These are phyloP conservation scores for Perithous albicinctus DNA, from an alignment of 2,888 invertebrate species.

Conservation along the genomic window DNA sequence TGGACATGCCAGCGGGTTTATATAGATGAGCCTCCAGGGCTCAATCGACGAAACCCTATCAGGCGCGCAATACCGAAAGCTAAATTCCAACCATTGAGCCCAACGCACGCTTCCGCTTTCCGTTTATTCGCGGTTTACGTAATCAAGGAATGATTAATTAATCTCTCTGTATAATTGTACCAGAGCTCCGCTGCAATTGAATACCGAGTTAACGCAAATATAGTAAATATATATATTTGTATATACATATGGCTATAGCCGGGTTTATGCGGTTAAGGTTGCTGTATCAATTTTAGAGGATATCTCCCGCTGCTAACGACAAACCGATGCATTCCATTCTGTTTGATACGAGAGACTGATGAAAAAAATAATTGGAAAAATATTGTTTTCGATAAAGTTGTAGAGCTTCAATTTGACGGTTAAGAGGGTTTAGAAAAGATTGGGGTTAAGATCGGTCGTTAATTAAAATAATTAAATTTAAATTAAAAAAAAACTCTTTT, in stretches of 20 bases:
- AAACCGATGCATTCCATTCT: not conserved
- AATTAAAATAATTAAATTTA: no score
- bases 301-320: not conserved
- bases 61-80: slow-evolving; percentile 19
- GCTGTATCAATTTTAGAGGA: not conserved
- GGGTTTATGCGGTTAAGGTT: not conserved
- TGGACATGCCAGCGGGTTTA: slow-evolving; percentile 10
- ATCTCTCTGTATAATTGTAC: slow-evolving; percentile 1
- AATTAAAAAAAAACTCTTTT: no score
- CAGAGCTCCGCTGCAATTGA: not conserved
- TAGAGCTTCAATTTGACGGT: no score
- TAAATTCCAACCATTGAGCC: not conserved
- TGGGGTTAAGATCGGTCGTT: no score
- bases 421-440: no score
- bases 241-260: no score
- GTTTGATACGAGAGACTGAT: no score
- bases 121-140: slow-evolving; percentile 13
- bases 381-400: no score
- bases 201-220: not conserved
- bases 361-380: not conserved
- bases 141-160: slow-evolving; percentile 32
- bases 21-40: not conserved
- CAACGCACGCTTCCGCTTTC: slow-evolving; percentile 11
- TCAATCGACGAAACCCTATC: not conserved
- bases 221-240: not conserved